Base-by-base conservation (phyloP, 2,888 invertebrate species). In the Dolichopus griseipennis region DNA sequence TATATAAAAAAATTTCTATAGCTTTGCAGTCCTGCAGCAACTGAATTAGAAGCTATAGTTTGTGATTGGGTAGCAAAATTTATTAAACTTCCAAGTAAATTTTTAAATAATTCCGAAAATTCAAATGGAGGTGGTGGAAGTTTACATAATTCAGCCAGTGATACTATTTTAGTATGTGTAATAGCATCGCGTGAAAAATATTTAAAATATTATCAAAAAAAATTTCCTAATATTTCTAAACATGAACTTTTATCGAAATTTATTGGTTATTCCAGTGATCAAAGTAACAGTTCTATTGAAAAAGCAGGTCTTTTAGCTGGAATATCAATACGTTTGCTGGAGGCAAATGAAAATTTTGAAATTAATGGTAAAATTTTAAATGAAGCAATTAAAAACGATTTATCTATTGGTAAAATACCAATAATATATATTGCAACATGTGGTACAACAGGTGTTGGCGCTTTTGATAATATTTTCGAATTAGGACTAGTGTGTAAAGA, bases 11-110 rank as follows among this genome's bases (percentile, higher is more conserved):
- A n/a, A n/a, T 52, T 52, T 12, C 1, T 5, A 37, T 9, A 89
- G 89, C 85, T 88, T 71, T 82, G 90, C 7, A 88, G 89, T 73
- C 91, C 91, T 0, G 91, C 90, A 0, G 92, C 91, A 76, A 93
- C 93, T 0, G 93, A 94, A 79, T 83, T 94, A 64, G 93, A 94
- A 82, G 90, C 92, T 33, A 84, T 89, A 2, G 90, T 91, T 75
- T 88, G 93, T 88, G 91, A 94, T 78, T 95, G 94, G 94, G 81
- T 95, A 52, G 93, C 90, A 5, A 90, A 91, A 80, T 81, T 92
- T 76, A 80, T 94, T 41, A 86, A 86, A n/a, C 82, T 95, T 18
- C 93, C 94, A 0, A 84, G 89, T 70, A 86, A 88, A 72, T 93
- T 93, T 76, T 83, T 93, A 1, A 52, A 52, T 52, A 12, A 12